These are phyloP conservation scores for Microcebus tavaratra DNA, from an alignment of 2,113 vertebrate species.

Conservation along the genomic window DNA sequence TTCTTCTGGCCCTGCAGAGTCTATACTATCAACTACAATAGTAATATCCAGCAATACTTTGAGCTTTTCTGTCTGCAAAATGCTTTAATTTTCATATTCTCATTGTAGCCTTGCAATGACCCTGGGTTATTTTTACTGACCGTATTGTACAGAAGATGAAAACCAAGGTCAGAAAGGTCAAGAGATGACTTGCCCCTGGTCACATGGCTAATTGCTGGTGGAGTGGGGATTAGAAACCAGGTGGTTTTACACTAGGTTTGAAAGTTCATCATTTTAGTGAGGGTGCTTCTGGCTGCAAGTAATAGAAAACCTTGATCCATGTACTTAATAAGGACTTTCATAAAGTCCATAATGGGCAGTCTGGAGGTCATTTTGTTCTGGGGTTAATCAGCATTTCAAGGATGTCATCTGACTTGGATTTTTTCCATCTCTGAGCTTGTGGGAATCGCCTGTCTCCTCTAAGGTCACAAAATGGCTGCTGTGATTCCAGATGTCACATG, in stretches of 20 bases:
- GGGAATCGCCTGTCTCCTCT: background rate
- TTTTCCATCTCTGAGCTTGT: background rate
- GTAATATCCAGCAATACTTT: background rate
- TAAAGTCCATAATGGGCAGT: background rate
- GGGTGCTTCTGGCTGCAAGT: background rate
- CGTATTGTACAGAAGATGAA: background rate
- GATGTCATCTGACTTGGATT: background rate
- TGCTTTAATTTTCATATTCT: constrained; percentile 6
- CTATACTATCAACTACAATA: background rate
- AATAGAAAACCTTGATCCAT: background rate
- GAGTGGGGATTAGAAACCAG: background rate
- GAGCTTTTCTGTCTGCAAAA: background rate
- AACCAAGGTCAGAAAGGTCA: background rate
- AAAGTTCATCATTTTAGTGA: background rate
- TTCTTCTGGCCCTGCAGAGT: background rate
- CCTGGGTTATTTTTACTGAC: background rate
- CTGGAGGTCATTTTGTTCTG: background rate
- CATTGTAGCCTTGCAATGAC: background rate
- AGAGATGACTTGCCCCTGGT: background rate
- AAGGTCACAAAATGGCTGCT: background rate
- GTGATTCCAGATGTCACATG: background rate
- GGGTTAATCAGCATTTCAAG: background rate
- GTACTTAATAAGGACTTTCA: background rate
- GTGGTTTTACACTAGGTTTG: background rate
- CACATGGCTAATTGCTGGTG: background rate